Conservation (phyloP, 2,888 invertebrate genomes). For the Lypha dubia region DNA sequence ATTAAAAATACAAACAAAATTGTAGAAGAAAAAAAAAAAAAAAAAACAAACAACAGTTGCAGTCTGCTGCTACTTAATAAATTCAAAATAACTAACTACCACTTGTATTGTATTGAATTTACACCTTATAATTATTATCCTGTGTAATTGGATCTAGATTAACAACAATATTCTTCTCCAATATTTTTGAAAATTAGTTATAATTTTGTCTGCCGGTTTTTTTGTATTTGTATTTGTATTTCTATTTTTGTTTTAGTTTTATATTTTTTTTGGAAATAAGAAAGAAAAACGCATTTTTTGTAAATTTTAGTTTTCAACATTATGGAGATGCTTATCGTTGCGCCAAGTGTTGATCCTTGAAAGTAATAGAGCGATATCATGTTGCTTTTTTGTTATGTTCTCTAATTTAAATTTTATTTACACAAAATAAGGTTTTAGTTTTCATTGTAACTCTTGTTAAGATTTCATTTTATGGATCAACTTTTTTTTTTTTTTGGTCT, state of each 20-base stretch:
- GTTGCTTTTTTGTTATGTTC: slow-evolving; percentile 57
- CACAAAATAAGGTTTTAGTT: slow-evolving; percentile 58
- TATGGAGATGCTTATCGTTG: slow-evolving; percentile 71
- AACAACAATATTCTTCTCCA: slow-evolving; percentile 36
- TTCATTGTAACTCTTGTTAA: slow-evolving; percentile 34
- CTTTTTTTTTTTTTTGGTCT: slow-evolving; percentile 20
- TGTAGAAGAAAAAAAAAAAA: background rate
- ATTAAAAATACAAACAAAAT: too few species aligned
- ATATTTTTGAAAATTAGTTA: slow-evolving; percentile 58
- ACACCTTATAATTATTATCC: slow-evolving; percentile 72
- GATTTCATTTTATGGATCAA: slow-evolving; percentile 36
- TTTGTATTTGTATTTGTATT: background rate
- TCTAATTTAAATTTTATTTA: slow-evolving; percentile 65
- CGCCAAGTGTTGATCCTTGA: slow-evolving; percentile 73
- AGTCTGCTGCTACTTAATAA: slow-evolving; percentile 52
- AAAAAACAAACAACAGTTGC: slow-evolving; percentile 45
- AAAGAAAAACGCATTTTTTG: slow-evolving; percentile 32
- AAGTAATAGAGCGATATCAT: slow-evolving; percentile 52
- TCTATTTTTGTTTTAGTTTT: too few species aligned
- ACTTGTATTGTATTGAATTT: slow-evolving; percentile 45
- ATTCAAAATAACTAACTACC: slow-evolving; percentile 25
- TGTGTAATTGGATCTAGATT: slow-evolving; percentile 72
- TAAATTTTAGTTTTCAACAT: slow-evolving; percentile 56
- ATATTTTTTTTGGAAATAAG: too few species aligned
- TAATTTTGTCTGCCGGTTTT: slow-evolving; percentile 73